Evolutionary conservation across 1,140 invertebrate genomes (phyloP).

Genomic region (Eupeodes corollae): DNA sequence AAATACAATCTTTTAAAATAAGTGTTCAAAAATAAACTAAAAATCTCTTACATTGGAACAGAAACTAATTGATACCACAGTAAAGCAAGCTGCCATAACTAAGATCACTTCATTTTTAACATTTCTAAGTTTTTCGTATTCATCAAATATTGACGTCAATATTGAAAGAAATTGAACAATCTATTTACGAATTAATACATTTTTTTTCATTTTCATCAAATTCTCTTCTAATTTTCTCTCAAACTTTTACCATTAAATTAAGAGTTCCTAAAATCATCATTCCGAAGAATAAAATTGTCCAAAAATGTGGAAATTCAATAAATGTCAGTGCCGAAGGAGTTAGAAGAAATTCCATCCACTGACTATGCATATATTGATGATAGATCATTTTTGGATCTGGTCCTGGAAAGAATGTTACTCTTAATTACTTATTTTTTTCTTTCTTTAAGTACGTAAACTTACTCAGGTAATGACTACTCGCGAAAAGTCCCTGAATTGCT

Average conservation of each 20-base stretch:
- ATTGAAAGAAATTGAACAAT: not conserved
- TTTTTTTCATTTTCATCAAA: not conserved
- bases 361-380: not conserved
- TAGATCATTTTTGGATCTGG: not conserved
- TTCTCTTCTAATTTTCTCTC: no score
- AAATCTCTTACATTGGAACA: not conserved
- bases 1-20: not conserved
- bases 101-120: conserved; percentile 26
- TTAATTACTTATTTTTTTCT: no score
- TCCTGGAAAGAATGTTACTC: no score
- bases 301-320: not conserved
- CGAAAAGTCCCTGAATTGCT: no score
- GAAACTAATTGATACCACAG: not conserved
- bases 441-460: no score
- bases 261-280: not conserved
- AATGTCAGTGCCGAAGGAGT: not conserved
- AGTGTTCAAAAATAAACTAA: no score
- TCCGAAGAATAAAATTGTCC: not conserved
- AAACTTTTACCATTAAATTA: not conserved
- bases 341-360: not conserved
- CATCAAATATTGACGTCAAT: not conserved
- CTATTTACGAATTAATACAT: not conserved
- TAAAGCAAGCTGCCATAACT: not conserved
- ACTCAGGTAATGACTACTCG: no score
- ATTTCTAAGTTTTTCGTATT: not conserved